Conservation (phyloP, 2,113 vertebrate species). For the Cairina moschata region DNA sequence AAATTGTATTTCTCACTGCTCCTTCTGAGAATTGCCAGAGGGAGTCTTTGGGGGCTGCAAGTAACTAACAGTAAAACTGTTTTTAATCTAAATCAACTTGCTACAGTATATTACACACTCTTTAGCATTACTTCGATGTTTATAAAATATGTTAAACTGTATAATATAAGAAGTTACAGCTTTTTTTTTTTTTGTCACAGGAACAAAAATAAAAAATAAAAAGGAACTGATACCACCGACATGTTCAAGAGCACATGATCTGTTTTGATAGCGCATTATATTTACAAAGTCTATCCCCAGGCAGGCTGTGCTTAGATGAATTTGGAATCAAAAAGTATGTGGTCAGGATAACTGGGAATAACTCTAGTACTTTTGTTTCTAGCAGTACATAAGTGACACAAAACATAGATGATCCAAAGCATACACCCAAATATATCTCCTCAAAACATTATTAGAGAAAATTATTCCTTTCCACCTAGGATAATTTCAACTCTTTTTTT, state of each 20-base stretch:
- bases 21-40: not conserved
- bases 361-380: not conserved
- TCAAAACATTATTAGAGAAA: conserved; percentile 21
- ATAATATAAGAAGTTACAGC: not conserved
- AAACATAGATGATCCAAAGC: not conserved
- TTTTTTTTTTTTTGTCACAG: not conserved
- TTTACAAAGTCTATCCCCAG: conserved; percentile 37
- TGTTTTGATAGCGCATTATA: conserved; percentile 27
- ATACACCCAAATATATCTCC: not conserved
- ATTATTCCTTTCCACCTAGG: conserved; percentile 46
- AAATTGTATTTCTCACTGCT: not conserved
- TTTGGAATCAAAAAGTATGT: not conserved
- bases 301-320: conserved; percentile 11
- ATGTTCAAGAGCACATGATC: not conserved
- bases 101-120: not conserved
- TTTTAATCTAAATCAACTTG: not conserved
- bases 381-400: not conserved
- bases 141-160: not conserved
- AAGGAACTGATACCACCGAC: not conserved
- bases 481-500: conserved; percentile 41
- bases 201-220: not conserved
- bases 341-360: not conserved
- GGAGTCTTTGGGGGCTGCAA: not conserved
- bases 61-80: not conserved
- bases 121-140: not conserved